Conservation (phyloP, 1,140 invertebrate species). For the Bacillus rossius region DNA sequence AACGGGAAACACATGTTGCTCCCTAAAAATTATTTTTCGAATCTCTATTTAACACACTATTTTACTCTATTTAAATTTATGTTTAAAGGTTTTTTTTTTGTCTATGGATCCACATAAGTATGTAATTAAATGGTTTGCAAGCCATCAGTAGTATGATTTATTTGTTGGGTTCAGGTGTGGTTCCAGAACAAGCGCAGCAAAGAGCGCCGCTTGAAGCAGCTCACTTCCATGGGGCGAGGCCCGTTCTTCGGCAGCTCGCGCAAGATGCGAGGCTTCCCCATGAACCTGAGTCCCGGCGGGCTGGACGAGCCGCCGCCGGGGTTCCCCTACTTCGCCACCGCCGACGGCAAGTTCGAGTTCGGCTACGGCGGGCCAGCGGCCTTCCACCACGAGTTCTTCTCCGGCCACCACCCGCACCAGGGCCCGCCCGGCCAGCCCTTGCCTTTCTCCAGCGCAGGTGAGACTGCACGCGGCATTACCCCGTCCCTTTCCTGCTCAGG, state of each 20-base stretch:
- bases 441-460: slow-evolving; percentile 68
- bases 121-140: too few species aligned
- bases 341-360: slow-evolving; percentile 85
- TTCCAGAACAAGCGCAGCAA: slow-evolving; percentile 99
- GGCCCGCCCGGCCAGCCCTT: slow-evolving; percentile 40
- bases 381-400: slow-evolving; percentile 87
- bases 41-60: too few species aligned
- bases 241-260: slow-evolving; percentile 85
- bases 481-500: too few species aligned
- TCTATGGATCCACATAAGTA: too few species aligned
- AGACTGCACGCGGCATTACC: slow-evolving; percentile 20
- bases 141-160: too few species aligned
- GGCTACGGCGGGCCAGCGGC: slow-evolving; percentile 78
- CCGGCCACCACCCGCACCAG: slow-evolving; percentile 60
- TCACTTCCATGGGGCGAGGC: slow-evolving; percentile 86
- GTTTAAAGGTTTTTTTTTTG: too few species aligned
- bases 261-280: slow-evolving; percentile 85
- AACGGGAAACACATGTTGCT: too few species aligned
- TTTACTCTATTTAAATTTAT: too few species aligned
- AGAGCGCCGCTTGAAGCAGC: slow-evolving; percentile 87
- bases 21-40: too few species aligned
- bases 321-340: slow-evolving; percentile 76
- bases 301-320: slow-evolving; percentile 60
- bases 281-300: slow-evolving; percentile 81
- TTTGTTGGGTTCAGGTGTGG: slow-evolving; percentile 97